Evolutionary conservation across 2,113 vertebrate genomes (phyloP), one percentile per base, ranked within the genome.

Genomic region (Panurus biarmicus): DNA sequence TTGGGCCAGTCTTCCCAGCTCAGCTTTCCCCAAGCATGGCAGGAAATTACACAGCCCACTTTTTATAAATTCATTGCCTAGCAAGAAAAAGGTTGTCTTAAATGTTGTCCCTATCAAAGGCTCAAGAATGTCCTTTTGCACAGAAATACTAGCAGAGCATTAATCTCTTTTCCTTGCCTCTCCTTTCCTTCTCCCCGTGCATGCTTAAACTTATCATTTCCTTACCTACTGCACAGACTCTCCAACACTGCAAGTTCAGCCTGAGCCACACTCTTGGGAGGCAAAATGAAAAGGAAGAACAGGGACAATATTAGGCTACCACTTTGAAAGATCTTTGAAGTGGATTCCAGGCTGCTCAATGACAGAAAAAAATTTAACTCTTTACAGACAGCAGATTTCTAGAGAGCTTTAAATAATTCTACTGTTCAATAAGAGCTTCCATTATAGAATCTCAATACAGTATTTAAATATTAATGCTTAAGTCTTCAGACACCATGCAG

Each of bases 31-130:
- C 64, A 80, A 48, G 84, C 57, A 33, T 77, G 36, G 54, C 33
- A 42, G 54, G 50, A 93, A 83, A 91, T 48, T 53, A 75, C 88
- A 74, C 1, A 14, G 51, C 57, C 57, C 26, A 38, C 44, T 87
- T 95, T 75, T 96, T 85, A 74, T 53, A 93, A 94, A 64, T 53
- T 83, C 87, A 86, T 29, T 76, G 57, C 48, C 58, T 50, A 61
- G 33, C 26, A 89, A 79, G 78, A 65, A 80, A 80, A 85, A 56
- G 11, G 19, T 56, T 75, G 38, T 70, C 29, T 90, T 81, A 93
- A 94, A 71, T 90, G 50, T 60, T 94, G 79, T 74, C 33, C 19
- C 67, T 70, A 81, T 66, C 57, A 67, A 47, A 85, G 29, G 20
- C 42, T 79, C 11, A n/a, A 40, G 35, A 87, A 83, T 10, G 21